phyloP scores from a whole-genome alignment of 2,888 invertebrate genomes.

The Synanthedon vespiformis region DNA sequence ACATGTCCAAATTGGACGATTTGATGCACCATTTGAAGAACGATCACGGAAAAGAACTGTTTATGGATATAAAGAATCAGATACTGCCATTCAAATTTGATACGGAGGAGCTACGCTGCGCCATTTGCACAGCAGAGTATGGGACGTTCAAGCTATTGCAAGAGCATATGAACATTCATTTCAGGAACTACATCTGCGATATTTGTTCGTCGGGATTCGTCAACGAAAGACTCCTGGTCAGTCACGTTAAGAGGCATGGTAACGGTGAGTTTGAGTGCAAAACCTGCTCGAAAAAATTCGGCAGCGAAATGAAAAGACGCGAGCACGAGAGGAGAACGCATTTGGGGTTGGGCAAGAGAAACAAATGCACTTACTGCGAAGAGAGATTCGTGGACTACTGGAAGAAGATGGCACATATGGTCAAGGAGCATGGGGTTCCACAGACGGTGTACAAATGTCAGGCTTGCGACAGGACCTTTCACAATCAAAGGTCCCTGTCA shows the following conservation, averaged over 20 bases:
- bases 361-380: conserved; percentile 29
- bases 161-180: conserved; percentile 47
- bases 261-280: conserved; percentile 31
- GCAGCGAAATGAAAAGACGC: conserved; percentile 10
- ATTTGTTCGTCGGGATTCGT: conserved; percentile 31
- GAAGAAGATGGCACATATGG: conserved; percentile 38
- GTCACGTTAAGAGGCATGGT: conserved; percentile 28
- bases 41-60: conserved; percentile 20
- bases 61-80: conserved; percentile 28
- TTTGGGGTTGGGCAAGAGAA: conserved; percentile 14
- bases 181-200: conserved; percentile 32
- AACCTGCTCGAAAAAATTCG: conserved; percentile 32
- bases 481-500: conserved; percentile 25
- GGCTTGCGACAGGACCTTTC: conserved; percentile 36
- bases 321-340: conserved; percentile 17
- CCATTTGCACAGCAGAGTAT: conserved; percentile 26
- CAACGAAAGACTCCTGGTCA: conserved; percentile 19
- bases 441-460: conserved; percentile 30
- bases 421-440: conserved; percentile 29
- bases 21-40: conserved; percentile 23
- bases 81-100: conserved; percentile 47
- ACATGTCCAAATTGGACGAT: conserved; percentile 21
- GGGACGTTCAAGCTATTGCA: conserved; percentile 35
- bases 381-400: conserved; percentile 35
- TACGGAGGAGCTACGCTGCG: conserved; percentile 27